Evolutionary conservation across 2,888 invertebrate species (phyloP), one percentile per base, ranked within the genome.

Genomic region (Dynastes maya): DNA sequence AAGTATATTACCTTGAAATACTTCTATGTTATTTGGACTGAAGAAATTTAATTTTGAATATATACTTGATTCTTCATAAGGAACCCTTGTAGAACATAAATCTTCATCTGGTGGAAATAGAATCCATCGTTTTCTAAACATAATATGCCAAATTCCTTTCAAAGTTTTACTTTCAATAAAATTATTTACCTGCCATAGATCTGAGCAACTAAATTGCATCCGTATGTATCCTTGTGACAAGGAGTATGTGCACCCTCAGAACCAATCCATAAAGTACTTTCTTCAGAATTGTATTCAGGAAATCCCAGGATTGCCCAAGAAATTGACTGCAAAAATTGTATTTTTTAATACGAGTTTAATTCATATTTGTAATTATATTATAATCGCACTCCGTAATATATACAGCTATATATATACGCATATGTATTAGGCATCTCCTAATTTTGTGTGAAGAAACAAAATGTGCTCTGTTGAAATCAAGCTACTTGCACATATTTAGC

Each of bases 41-140:
- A 93, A 94, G 84, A 97, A 94, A 87, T 97, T 96, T 64, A 96
- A 90, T 86, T 92, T 91, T 86, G 96, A 97, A 87, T 96, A 98
- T 8, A 98, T 91, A 88, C 97, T 98, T 0, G 98, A 98, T 88
- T 98, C 98, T 90, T 98, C 98, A 89, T 97, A 99, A 0, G 98
- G 98, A 72, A 98, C 91, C 86, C 98, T 91, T 0, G 96, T 95
- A 40, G 96, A 93, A 83, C 93, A 92, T 82, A 98, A 86, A 61
- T 91, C 89, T 58, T 91, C 91, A 79, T 92, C 91, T 6, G 97
- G 97, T 5, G 97, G 96, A 88, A 97, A 97, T 32, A 99, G 89
- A 71, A 97, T 89, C 99, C 99, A 99, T 65, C 93, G 91, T 89
- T 99, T 99, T 84, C 96, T 96, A 85, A 76, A 89, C 84, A 74